Evolutionary conservation across 1,140 invertebrate species (phyloP), one percentile per base, ranked within the genome.

Genomic region (Magallana ariakensis): DNA sequence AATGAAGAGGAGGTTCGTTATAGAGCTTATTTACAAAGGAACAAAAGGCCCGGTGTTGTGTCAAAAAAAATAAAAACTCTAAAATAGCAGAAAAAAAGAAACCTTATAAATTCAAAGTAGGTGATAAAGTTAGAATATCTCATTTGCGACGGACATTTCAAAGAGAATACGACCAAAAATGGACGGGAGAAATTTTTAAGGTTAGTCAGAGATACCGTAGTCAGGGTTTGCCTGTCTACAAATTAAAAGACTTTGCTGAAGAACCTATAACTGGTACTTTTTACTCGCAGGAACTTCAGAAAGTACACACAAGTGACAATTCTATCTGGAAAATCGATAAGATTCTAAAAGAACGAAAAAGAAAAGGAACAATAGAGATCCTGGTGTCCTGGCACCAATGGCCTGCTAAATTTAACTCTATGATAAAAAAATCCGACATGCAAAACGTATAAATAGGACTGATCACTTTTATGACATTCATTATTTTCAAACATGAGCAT

Each of bases 81-180:
- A 62, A 62, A 4, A 13, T 22, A n/a, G 13, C 19, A 26, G 26
- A 19, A 80, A 60, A 86, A 86, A 55, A 81, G 46, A 82, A 33
- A n/a, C 53, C 13, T 81, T 19, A 60, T 13, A 33, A 60, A 46
- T 80, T 86, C 55, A 81, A 86, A n/a, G 22, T 86, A 4, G 57
- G 57, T 9, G 85, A 86, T 83, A 57, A 53, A 55, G 85, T 86
- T 7, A 58, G 85, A 55, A 66, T 86, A 46, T 66, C 80, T 22
- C 57, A 86, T 81, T 66, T 86, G 56, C 57, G 80, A n/a, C 80
- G 58, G 33, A 33, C 55, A 53, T 86, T 86, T 22, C 66, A 82
- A 60, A 57, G 83, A 58, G 86, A 87, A 58, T 87, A 84, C 66
- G 82, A 87, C 46, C 60, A 87, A 58, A 87, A 84, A 26, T 84